Evolutionary conservation across 1,140 invertebrate genomes (phyloP).

Genomic region (Yoshiicerus persimilis): DNA sequence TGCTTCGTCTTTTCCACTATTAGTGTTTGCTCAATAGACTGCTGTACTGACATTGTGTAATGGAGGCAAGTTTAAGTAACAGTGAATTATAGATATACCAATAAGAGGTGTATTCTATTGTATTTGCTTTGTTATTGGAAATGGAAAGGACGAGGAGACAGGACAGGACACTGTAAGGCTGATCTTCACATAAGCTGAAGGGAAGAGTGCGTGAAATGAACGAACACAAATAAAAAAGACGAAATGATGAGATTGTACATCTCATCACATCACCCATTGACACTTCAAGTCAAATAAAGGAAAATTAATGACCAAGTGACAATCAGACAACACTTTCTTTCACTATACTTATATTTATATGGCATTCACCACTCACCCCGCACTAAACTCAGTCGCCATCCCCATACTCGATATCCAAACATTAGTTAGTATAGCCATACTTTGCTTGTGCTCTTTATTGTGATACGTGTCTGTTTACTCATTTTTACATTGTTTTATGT

Average conservation of each 20-base stretch:
- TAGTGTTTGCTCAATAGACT: not conserved
- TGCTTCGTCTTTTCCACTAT: not conserved
- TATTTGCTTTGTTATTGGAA: not conserved
- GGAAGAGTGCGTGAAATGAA: slow-evolving; percentile 16
- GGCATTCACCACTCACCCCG: no score
- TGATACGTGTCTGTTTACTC: not conserved
- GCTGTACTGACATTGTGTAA: not conserved
- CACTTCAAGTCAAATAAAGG: slow-evolving; percentile 44
- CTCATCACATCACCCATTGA: slow-evolving; percentile 40
- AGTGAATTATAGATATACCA: not conserved
- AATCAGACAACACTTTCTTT: slow-evolving; percentile 25
- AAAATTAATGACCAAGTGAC: slow-evolving; percentile 46
- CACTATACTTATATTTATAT: not conserved
- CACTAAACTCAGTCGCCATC: no score
- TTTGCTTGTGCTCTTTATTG: no score
- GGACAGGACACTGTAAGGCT: no score
- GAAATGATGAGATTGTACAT: slow-evolving; percentile 26
- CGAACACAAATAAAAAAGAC: slow-evolving; percentile 3
- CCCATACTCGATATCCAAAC: no score
- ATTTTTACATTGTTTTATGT: not conserved
- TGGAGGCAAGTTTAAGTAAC: not conserved
- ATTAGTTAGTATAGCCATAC: no score
- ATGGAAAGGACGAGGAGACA: no score
- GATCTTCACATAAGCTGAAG: no score
- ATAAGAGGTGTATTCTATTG: not conserved